Base-by-base conservation (phyloP, 2,888 invertebrate species). In the Melinaea menophilus region DNA sequence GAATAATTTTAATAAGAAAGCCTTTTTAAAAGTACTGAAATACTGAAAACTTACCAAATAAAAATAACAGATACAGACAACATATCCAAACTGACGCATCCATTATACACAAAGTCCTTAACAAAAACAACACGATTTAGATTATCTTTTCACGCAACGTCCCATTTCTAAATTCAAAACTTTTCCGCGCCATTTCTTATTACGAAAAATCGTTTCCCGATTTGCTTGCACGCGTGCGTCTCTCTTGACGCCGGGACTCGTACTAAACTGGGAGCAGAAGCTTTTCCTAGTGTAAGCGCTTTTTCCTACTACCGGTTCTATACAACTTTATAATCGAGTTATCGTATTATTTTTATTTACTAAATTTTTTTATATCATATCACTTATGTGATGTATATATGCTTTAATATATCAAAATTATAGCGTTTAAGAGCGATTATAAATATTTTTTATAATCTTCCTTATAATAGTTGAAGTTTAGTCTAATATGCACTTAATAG, bases 161-260 rank as follows among this genome's bases (percentile, higher is more conserved):
- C 51, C 11, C 51, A 51, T 51, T 31, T 31, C 31, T 51, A 31
- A 51, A 51, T 31, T 51, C 51, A 51, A 9, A 51, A 51, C 51
- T 51, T 51, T 51, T 51, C 11, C 51, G 51, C 51, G 51, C 51
- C 51, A 51, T 61, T 48, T 61, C 46, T 13, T 55, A 65, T 73
- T 72, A 59, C 75, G 75, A 70, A 71, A 64, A 54, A 65, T 60
- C 57, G 59, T 65, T 77, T 77, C 77, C 78, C 76, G 77, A 77
- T 69, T 67, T 75, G 75, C 75, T 4, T 5, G 58, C 47, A 63
- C 62, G 71, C 79, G 78, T 74, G 72, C 72, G 55, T 58, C 59
- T 72, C 65, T 57, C 13, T 22, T 37, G 64, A 61, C 70, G 69
- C 68, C 56, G 61, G 62, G 56, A 62, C 57, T 64, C 56, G 31